These are phyloP conservation scores for Leptatherina wallacei DNA, from an alignment of 2,797 vertebrate species.

Conservation along the genomic window DNA sequence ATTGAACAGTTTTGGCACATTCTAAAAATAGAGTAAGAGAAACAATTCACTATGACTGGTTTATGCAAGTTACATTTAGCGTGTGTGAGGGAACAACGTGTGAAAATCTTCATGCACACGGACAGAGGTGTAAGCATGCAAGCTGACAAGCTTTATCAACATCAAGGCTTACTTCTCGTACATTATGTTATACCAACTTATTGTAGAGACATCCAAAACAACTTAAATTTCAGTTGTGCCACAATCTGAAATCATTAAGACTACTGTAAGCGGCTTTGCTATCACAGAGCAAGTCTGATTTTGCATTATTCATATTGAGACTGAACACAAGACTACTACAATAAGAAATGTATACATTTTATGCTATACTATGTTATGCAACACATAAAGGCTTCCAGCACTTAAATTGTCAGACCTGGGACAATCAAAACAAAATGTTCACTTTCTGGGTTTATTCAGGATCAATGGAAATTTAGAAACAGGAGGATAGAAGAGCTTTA, in stretches of 20 bases:
- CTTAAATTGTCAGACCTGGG: too few species aligned
- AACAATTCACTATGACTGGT: neutral
- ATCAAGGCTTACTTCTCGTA: neutral
- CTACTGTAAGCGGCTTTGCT: neutral
- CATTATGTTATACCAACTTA: too few species aligned
- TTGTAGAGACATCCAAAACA: too few species aligned
- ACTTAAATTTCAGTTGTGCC: too few species aligned
- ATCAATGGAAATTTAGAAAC: neutral
- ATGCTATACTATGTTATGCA: too few species aligned
- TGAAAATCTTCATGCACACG: neutral
- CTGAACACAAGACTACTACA: too few species aligned
- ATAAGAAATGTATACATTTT: too few species aligned
- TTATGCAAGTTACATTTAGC: neutral
- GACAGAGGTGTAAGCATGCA: conserved; percentile 1
- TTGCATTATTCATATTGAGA: too few species aligned
- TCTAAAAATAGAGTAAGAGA: neutral
- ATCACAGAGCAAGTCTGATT: neutral
- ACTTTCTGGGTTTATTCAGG: too few species aligned
- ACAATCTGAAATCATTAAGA: neutral
- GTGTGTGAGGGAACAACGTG: neutral
- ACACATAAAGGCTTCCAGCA: too few species aligned
- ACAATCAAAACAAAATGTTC: too few species aligned
- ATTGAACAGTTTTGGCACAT: neutral
- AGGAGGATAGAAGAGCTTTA: neutral
- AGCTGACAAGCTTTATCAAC: neutral